These are phyloP conservation scores for Papilio dardanus DNA, from an alignment of 1,140 invertebrate species.

Conservation along the genomic window DNA sequence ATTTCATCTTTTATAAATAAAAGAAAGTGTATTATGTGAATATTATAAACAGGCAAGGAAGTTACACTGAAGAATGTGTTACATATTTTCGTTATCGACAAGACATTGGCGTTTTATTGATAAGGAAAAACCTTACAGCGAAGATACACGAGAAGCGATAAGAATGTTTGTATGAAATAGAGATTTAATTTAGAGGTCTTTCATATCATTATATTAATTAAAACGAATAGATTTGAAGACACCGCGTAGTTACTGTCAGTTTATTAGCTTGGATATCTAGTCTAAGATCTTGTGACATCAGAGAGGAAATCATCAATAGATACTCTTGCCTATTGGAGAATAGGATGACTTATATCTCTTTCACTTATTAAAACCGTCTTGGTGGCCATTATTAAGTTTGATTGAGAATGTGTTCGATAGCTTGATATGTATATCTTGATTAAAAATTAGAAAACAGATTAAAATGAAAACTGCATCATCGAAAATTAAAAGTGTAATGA, in stretches of 20 bases:
- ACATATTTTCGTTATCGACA: slow-evolving; percentile 3
- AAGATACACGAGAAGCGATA: slow-evolving; percentile 13
- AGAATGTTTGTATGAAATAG: not conserved
- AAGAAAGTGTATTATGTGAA: no score
- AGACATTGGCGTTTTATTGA: slow-evolving; percentile 8
- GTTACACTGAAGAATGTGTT: not conserved
- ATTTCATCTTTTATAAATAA: no score
- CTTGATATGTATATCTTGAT: no score
- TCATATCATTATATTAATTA: not conserved
- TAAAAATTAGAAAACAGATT: no score
- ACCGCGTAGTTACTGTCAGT: not conserved
- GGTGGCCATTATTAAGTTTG: no score
- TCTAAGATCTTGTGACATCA: not conserved
- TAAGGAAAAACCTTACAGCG: slow-evolving; percentile 12
- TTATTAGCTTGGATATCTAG: not conserved
- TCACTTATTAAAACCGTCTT: no score
- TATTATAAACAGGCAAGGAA: not conserved
- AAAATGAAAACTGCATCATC: no score
- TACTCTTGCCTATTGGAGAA: no score
- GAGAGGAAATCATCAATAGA: no score
- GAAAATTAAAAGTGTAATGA: no score
- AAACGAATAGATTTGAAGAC: not conserved
- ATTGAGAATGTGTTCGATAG: no score
- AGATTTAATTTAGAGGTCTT: slow-evolving; percentile 2
- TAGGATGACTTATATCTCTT: no score